A percentile compares a stretch with the other conserved stretches of the same genome.
Evolutionary conservation across 2,113 vertebrate genomes (phyloP).

Genomic region (Trogon surrucura): DNA sequence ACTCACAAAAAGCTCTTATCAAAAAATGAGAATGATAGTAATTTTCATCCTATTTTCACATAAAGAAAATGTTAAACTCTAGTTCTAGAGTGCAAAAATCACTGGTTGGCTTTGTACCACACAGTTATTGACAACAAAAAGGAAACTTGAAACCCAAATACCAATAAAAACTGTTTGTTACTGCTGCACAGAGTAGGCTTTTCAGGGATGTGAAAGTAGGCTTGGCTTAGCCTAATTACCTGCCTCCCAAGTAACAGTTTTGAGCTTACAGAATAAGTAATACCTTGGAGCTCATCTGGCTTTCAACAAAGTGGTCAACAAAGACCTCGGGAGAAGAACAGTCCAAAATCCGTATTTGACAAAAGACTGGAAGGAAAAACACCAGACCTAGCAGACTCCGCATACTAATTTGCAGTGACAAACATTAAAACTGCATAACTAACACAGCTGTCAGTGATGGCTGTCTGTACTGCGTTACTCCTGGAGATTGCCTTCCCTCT

Average conservation of each 20-base stretch:
- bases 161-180: neutral
- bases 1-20: neutral
- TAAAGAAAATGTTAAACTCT: neutral
- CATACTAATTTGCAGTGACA: neutral
- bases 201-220: neutral
- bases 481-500: neutral
- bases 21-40: neutral
- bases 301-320: neutral
- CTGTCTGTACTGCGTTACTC: neutral
- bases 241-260: neutral
- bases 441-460: neutral
- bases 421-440: neutral
- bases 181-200: neutral
- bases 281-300: neutral
- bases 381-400: neutral
- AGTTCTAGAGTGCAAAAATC: neutral
- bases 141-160: neutral
- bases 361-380: neutral
- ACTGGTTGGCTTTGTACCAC: neutral
- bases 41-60: neutral
- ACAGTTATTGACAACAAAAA: neutral
- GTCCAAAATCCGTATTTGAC: neutral
- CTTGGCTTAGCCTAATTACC: neutral
- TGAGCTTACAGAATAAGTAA: neutral
- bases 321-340: neutral